Conservation (phyloP, 2,113 vertebrate genomes). For the Thamnaconus septentrionalis region DNA sequence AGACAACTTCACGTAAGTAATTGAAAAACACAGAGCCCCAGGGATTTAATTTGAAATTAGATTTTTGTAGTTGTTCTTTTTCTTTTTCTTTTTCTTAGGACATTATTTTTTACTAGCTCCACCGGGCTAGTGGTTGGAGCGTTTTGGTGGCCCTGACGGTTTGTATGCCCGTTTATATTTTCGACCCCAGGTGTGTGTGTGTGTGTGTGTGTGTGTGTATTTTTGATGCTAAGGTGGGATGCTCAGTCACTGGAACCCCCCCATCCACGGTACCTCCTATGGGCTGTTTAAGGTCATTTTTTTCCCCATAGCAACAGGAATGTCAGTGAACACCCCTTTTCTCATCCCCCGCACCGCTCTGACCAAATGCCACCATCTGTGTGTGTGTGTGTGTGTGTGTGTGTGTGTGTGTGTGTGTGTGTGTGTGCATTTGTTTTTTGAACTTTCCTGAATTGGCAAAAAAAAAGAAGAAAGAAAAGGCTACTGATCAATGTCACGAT, state of each 20-base stretch:
- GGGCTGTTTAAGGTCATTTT: constrained; percentile 66
- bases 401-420: not conserved
- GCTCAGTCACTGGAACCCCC: constrained; percentile 52
- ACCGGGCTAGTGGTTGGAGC: too few relatives aligned
- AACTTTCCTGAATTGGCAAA: constrained; percentile 47
- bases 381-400: constrained; percentile 22
- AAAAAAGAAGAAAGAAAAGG: too few relatives aligned
- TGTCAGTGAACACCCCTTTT: constrained; percentile 51
- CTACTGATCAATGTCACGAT: constrained; percentile 62
- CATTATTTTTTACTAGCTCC: too few relatives aligned
- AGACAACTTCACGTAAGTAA: too few relatives aligned
- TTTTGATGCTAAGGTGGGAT: constrained; percentile 53
- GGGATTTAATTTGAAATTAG: too few relatives aligned
- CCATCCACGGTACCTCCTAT: constrained; percentile 18
- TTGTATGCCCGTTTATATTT: too few relatives aligned
- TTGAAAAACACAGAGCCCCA: too few relatives aligned
- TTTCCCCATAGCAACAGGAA: constrained; percentile 68
- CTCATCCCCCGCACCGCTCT: constrained; percentile 33
- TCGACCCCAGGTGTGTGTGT: too few relatives aligned
- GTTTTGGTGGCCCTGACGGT: too few relatives aligned
- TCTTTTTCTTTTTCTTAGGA: too few relatives aligned
- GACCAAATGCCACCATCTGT: constrained; percentile 60
- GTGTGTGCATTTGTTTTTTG: constrained; percentile 14
- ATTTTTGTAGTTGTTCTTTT: too few relatives aligned
- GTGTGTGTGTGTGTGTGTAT: constrained; percentile 22